Percentiles rank a stretch among this genome's conserved stretches.
Evolutionary conservation across 2,888 invertebrate species (phyloP).

Genomic region (Acanthosepion esculentum): DNA sequence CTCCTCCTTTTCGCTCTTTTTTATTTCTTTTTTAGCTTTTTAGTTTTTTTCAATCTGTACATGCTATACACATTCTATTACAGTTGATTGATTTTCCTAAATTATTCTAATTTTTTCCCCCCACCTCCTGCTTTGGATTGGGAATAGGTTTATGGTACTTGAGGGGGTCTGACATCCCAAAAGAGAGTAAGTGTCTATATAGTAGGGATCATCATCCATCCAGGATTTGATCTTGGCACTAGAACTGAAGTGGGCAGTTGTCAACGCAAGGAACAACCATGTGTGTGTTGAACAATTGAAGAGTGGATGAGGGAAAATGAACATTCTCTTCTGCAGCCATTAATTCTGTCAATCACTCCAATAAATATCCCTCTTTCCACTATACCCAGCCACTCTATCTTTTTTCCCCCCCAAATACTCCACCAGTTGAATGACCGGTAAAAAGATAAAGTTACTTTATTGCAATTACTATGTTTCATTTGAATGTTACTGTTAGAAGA

Average conservation of each 20-base stretch:
- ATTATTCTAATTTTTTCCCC: not conserved
- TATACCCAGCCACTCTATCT: not conserved
- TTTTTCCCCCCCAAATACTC: not conserved
- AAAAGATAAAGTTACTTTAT: slow-evolving; percentile 17
- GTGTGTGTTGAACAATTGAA: not conserved
- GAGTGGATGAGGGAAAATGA: not conserved
- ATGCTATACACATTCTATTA: not conserved
- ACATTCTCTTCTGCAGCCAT: not conserved
- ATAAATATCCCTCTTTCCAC: not conserved
- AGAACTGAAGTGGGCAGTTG: not conserved
- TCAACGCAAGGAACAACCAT: not conserved
- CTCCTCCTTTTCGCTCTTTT: not conserved
- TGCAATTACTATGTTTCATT: slow-evolving; percentile 1
- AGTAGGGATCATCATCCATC: not conserved
- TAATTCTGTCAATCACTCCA: slow-evolving; percentile 6
- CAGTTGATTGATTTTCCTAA: not conserved
- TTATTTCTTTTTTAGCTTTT: not conserved
- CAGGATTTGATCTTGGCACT: not conserved
- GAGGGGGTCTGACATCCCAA: not conserved
- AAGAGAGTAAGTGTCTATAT: not conserved
- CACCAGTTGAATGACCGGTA: slow-evolving; percentile 4
- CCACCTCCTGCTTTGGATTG: too few relatives aligned
- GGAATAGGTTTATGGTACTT: not conserved
- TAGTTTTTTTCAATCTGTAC: not conserved
- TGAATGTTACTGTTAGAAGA: slow-evolving; percentile 1